phyloP scores from a whole-genome alignment of 23 tunicate genomes.

The Oikopleura vanhoeffeni region DNA sequence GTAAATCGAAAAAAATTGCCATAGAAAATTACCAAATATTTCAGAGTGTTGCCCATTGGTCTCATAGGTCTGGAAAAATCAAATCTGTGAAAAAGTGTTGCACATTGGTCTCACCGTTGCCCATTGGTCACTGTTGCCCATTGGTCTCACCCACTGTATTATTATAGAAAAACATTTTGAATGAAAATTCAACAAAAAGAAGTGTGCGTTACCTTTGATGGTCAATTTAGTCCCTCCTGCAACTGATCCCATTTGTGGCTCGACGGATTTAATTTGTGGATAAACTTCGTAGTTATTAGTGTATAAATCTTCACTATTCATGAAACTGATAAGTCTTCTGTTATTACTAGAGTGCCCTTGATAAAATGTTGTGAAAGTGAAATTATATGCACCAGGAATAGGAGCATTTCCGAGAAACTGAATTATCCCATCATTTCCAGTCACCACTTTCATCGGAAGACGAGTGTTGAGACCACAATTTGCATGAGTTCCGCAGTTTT shows the following conservation, averaged over 20 bases:
- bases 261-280: not conserved
- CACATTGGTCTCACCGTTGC: too few species aligned
- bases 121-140: too few species aligned
- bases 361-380: not conserved
- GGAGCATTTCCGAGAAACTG: not conserved
- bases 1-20: too few species aligned
- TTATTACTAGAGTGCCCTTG: not conserved
- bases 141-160: too few species aligned
- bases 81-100: too few species aligned
- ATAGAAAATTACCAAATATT: too few species aligned
- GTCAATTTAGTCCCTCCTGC: not conserved
- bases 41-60: too few species aligned
- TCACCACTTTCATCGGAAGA: not conserved
- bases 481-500: not conserved
- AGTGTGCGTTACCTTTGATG: too few species aligned
- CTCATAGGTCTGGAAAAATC: too few species aligned
- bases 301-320: not conserved
- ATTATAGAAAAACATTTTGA: too few species aligned
- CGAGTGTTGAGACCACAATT: constrained; percentile 9
- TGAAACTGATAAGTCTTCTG: not conserved
- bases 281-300: not conserved
- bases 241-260: constrained; percentile 14
- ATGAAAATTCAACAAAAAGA: too few species aligned
- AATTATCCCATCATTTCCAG: not conserved
- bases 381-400: constrained; percentile 8